A percentile compares a stretch with the other conserved stretches of the same genome.
These are phyloP conservation scores for Orthosia gothica DNA, from an alignment of 2,888 invertebrate species.

Conservation along the genomic window DNA sequence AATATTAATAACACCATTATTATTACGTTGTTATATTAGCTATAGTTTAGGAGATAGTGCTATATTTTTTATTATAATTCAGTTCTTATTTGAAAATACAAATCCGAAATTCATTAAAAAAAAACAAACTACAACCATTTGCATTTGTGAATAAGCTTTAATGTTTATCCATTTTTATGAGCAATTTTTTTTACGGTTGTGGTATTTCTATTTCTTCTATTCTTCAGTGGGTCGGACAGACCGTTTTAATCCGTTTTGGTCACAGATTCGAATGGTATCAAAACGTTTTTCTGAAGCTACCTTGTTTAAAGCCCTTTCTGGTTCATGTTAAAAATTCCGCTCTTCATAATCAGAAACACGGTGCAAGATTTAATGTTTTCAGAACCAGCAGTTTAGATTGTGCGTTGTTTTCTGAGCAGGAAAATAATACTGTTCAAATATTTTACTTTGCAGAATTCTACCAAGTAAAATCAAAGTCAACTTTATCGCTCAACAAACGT, in stretches of 20 bases:
- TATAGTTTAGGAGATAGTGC: slow-evolving; percentile 50
- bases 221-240: no score
- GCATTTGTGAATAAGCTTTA: background rate
- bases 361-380: background rate
- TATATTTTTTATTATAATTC: background rate
- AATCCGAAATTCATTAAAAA: background rate
- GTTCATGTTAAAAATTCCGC: no score
- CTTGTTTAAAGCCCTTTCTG: no score
- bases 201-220: no score
- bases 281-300: no score
- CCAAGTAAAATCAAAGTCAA: background rate
- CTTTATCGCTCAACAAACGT: background rate
- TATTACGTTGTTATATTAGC: slow-evolving; percentile 61
- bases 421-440: background rate
- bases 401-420: background rate
- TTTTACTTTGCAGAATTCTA: background rate
- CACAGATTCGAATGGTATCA: no score
- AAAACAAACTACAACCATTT: background rate
- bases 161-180: background rate
- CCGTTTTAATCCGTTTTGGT: no score
- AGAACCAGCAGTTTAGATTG: background rate
- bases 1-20: slow-evolving; percentile 34
- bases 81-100: background rate
- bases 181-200: background rate
- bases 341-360: no score